Evolutionary conservation across 2,888 invertebrate species (phyloP).

Genomic region (Brenthis hecate): DNA sequence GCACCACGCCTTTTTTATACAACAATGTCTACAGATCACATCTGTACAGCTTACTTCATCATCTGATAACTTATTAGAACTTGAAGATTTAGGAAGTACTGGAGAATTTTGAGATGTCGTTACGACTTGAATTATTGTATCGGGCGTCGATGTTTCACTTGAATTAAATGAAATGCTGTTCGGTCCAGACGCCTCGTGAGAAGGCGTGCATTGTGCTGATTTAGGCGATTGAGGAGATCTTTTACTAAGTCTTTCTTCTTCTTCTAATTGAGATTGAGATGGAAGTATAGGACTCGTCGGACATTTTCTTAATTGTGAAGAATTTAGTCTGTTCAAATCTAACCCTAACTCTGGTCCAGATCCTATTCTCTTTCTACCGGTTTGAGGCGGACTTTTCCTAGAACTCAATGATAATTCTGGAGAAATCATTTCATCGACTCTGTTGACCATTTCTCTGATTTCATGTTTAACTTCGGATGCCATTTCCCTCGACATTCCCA

Average conservation of each 20-base stretch:
- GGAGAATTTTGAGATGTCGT: slow-evolving; percentile 67
- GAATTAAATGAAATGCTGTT: slow-evolving; percentile 78
- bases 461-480: slow-evolving; percentile 90
- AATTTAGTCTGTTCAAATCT: slow-evolving; percentile 56
- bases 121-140: slow-evolving; percentile 78
- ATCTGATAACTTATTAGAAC: slow-evolving; percentile 82
- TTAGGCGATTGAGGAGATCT: slow-evolving; percentile 71
- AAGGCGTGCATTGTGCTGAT: slow-evolving; percentile 71
- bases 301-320: slow-evolving; percentile 67
- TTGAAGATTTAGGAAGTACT: slow-evolving; percentile 77
- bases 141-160: slow-evolving; percentile 79
- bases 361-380: slow-evolving; percentile 64
- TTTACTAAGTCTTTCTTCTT: slow-evolving; percentile 61
- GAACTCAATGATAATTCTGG: slow-evolving; percentile 68
- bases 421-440: slow-evolving; percentile 87
- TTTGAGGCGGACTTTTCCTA: slow-evolving; percentile 74
- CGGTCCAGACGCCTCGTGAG: slow-evolving; percentile 70
- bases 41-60: slow-evolving; percentile 79
- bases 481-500: slow-evolving; percentile 90
- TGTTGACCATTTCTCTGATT: slow-evolving; percentile 87
- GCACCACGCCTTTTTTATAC: slow-evolving; percentile 83
- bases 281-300: slow-evolving; percentile 75
- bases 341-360: slow-evolving; percentile 75
- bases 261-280: slow-evolving; percentile 59
- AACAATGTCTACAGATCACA: slow-evolving; percentile 71